These are phyloP conservation scores for Axea sp. DNA, from an alignment of 2,888 invertebrate genomes.

Conservation along the genomic window DNA sequence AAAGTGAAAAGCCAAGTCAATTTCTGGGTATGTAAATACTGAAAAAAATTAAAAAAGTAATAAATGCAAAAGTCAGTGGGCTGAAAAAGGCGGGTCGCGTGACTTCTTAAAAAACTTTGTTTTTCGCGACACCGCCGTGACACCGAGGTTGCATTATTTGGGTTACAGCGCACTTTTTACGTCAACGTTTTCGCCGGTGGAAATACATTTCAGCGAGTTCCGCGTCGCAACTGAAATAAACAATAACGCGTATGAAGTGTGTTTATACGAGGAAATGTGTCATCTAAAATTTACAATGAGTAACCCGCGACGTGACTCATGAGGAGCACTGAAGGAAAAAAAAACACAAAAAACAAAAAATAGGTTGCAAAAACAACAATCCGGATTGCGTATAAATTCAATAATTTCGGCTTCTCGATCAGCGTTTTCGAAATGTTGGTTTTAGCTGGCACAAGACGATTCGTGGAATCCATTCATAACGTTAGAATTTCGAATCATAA, in stretches of 20 bases:
- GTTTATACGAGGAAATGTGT: slow-evolving; percentile 21
- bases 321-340: neutral
- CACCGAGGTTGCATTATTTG: slow-evolving; percentile 21
- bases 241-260: no score
- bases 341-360: no score
- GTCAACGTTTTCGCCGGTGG: slow-evolving; percentile 10
- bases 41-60: no score
- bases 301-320: slow-evolving; percentile 15
- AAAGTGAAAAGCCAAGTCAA: no score
- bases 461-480: slow-evolving; percentile 28
- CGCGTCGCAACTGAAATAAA: slow-evolving; percentile 6
- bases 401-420: slow-evolving; percentile 31
- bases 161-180: slow-evolving; percentile 17
- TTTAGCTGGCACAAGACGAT: slow-evolving; percentile 11
- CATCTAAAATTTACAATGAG: slow-evolving; percentile 36
- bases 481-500: slow-evolving; percentile 33
- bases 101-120: no score
- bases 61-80: no score
- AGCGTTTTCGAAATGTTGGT: slow-evolving; percentile 18
- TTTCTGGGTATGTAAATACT: no score
- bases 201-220: slow-evolving; percentile 11
- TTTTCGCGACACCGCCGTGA: no score
- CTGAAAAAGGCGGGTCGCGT: no score
- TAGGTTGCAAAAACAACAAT: slow-evolving; percentile 36
- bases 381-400: slow-evolving; percentile 32